These are phyloP conservation scores for Frieseomelitta varia DNA, from an alignment of 1,140 invertebrate species.

Conservation along the genomic window DNA sequence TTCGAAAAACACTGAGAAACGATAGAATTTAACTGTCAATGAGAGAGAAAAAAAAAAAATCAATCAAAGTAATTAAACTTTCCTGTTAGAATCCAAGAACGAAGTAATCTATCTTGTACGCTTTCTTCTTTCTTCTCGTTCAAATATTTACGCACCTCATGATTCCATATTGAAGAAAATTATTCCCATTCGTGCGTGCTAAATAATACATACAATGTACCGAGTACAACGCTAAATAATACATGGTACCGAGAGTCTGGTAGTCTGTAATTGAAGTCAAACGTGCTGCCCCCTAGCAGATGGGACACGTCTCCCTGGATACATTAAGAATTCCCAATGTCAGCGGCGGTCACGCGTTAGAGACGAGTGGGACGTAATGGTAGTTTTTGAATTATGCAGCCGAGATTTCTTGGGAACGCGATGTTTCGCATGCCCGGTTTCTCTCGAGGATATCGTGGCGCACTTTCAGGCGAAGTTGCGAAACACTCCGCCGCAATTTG, in stretches of 20 bases:
- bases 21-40: background rate
- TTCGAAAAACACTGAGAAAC: background rate
- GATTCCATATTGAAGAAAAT: background rate
- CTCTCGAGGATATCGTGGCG: slow-evolving; percentile 42
- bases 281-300: background rate
- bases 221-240: too few species aligned
- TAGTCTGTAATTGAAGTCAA: background rate
- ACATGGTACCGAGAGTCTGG: background rate
- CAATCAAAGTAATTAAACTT: background rate
- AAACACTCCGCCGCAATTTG: slow-evolving; percentile 60
- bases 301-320: slow-evolving; percentile 10
- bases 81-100: background rate
- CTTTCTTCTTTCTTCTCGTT: background rate
- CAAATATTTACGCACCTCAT: background rate
- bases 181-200: too few species aligned
- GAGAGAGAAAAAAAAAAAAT: too few species aligned
- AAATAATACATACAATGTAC: too few species aligned
- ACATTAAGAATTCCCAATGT: slow-evolving; percentile 21
- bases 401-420: slow-evolving; percentile 43
- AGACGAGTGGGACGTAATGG: background rate
- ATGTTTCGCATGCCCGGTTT: slow-evolving; percentile 9
- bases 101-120: background rate
- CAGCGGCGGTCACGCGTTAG: background rate
- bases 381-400: slow-evolving; percentile 47
- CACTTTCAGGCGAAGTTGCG: slow-evolving; percentile 51